Conservation (phyloP, 2,888 invertebrate species). For the Ectropis crepuscularia region DNA sequence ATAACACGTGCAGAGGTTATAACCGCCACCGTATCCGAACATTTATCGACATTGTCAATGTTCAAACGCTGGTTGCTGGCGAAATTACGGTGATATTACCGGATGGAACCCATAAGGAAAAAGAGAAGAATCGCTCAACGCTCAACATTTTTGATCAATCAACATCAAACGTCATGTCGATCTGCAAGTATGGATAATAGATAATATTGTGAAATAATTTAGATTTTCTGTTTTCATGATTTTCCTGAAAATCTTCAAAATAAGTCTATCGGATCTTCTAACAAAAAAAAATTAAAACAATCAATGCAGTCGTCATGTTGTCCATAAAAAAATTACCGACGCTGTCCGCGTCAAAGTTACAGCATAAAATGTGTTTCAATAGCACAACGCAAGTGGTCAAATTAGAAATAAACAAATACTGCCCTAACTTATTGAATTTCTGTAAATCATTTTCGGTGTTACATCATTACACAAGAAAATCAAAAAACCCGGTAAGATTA, state of each 20-base stretch:
- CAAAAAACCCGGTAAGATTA: slow-evolving; percentile 62
- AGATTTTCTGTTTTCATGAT: background rate
- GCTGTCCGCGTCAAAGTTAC: slow-evolving; percentile 67
- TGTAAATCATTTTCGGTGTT: slow-evolving; percentile 69
- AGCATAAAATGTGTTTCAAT: slow-evolving; percentile 58
- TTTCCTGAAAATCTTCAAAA: background rate
- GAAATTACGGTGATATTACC: no score
- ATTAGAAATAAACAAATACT: slow-evolving; percentile 59
- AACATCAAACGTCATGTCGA: background rate
- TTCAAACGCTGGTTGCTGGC: no score
- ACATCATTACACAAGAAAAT: slow-evolving; percentile 64
- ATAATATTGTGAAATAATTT: background rate
- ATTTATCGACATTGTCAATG: no score
- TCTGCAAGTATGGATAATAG: no score
- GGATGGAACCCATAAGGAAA: background rate
- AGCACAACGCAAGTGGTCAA: slow-evolving; percentile 51
- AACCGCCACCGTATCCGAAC: no score
- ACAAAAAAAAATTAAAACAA: background rate
- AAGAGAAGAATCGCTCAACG: no score
- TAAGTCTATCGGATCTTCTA: background rate
- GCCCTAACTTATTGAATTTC: slow-evolving; percentile 58
- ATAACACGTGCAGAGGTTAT: no score
- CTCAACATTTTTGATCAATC: no score
- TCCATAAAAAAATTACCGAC: slow-evolving; percentile 69
- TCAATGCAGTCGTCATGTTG: slow-evolving; percentile 55